Conservation (phyloP, 2,888 invertebrate genomes). For the Taenaris catops region DNA sequence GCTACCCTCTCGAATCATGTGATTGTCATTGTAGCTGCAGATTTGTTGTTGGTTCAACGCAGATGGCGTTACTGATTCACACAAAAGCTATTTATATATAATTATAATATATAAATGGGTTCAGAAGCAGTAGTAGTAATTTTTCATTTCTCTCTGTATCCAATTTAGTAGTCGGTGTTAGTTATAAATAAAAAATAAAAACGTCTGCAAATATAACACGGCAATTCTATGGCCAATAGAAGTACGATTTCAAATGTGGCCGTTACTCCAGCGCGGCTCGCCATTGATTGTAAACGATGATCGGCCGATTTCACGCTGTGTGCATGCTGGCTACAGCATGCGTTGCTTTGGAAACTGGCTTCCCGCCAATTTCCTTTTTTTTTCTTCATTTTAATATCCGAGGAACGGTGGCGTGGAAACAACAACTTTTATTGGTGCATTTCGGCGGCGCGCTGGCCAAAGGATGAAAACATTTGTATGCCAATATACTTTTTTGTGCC, state of each 20-base stretch:
- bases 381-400: slow-evolving; percentile 47
- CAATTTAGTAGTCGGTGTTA: too few relatives aligned
- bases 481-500: slow-evolving; percentile 11
- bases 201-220: slow-evolving; percentile 3
- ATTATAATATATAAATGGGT: too few relatives aligned
- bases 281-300: slow-evolving; percentile 15
- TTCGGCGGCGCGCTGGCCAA: slow-evolving; percentile 18
- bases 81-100: too few relatives aligned
- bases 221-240: slow-evolving; percentile 1
- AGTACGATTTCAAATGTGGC: slow-evolving; percentile 1
- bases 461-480: slow-evolving; percentile 1
- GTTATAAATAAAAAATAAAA: too few relatives aligned
- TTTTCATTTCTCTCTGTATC: too few relatives aligned
- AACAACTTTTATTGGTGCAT: slow-evolving; percentile 46
- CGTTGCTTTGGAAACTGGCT: slow-evolving; percentile 37
- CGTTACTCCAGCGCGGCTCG: slow-evolving; percentile 4
- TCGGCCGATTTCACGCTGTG: slow-evolving; percentile 16
- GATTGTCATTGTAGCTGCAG: too few relatives aligned
- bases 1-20: too few relatives aligned
- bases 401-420: slow-evolving; percentile 34
- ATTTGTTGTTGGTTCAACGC: too few relatives aligned
- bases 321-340: slow-evolving; percentile 6
- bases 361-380: slow-evolving; percentile 49
- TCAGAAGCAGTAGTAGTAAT: too few relatives aligned
- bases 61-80: too few relatives aligned